Conservation (phyloP, 1,140 invertebrate species). For the Drosophila sechellia region DNA sequence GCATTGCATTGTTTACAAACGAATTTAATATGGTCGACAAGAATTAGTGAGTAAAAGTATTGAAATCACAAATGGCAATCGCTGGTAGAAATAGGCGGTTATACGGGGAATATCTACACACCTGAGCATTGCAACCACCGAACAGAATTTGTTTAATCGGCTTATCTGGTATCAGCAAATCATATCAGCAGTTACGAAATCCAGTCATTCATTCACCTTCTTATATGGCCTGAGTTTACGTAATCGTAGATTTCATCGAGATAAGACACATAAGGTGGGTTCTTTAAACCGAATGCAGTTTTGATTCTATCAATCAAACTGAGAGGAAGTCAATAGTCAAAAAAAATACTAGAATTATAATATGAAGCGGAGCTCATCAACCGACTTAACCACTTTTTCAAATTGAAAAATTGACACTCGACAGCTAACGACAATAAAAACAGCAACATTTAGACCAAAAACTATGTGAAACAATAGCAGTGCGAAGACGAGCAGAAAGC, state of each 20-base stretch:
- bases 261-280: constrained; percentile 6
- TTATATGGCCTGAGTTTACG: constrained; percentile 18
- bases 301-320: neutral
- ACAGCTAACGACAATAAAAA: constrained; percentile 38
- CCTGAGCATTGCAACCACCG: constrained; percentile 28
- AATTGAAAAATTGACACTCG: constrained; percentile 43
- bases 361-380: constrained; percentile 29
- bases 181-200: constrained; percentile 41
- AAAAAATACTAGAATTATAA: neutral
- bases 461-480: constrained; percentile 24
- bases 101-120: constrained; percentile 9
- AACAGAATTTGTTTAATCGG: constrained; percentile 31
- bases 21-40: neutral
- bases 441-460: constrained; percentile 31
- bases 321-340: too few species aligned
- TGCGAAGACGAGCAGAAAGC: constrained; percentile 28
- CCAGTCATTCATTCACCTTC: constrained; percentile 36
- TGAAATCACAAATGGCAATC: constrained; percentile 4
- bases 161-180: constrained; percentile 38
- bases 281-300: neutral
- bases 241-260: constrained; percentile 22
- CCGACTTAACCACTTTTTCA: constrained; percentile 25
- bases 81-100: constrained; percentile 2
- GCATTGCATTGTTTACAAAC: neutral
- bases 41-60: neutral